Evolutionary conservation across 92 coral and sea anemone genomes (phyloP), one percentile per base, ranked within the genome.

Genomic region (Bergia sp.): DNA sequence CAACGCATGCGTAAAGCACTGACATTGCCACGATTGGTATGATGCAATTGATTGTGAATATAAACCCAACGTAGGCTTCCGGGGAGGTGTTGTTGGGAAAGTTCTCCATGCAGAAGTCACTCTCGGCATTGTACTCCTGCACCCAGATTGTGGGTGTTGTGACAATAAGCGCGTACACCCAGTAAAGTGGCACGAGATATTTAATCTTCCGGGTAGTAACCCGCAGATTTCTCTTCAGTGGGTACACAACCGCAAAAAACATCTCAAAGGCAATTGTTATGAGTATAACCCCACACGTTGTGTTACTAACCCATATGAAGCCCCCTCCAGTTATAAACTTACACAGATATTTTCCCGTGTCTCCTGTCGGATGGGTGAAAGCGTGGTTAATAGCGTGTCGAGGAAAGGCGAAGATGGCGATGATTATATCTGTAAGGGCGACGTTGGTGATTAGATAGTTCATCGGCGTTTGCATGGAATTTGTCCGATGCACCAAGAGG

Each of bases 1-100:
- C 82, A 39, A 94, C 86, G 49, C 89, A 86, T 16, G 93, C 77
- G 76, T 95, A 95, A 79, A 95, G 79, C 13, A 88, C 61, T 5
- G 80, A 91, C 93, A 95, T 91, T 21, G 93, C 58, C 36, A 91
- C n/a, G 57, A 91, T 92, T 6, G 98, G 93, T 21, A 81, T 77
- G 61, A 76, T 61, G 72, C 93, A 93, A 1, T 95, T 95, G 5
- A 88, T 90, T 8, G 69, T 61, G 69, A 61, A 61, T 18, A 61
- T 61, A 61, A 61, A 61, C n/a, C 69, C 69, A 20, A 61, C 69
- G 29, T 61, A 61, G 5, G 69, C 69, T 61, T 61, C 23, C 29
- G 69, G 69, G n/a, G 69, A 61, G 8, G 29, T 61, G 69, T 4
- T 61, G 69, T 61, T 61, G 29, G 69, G n/a, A 61, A 61, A 61